Conservation (phyloP, 2,797 vertebrate genomes). For the Pempheris klunzingeri region DNA sequence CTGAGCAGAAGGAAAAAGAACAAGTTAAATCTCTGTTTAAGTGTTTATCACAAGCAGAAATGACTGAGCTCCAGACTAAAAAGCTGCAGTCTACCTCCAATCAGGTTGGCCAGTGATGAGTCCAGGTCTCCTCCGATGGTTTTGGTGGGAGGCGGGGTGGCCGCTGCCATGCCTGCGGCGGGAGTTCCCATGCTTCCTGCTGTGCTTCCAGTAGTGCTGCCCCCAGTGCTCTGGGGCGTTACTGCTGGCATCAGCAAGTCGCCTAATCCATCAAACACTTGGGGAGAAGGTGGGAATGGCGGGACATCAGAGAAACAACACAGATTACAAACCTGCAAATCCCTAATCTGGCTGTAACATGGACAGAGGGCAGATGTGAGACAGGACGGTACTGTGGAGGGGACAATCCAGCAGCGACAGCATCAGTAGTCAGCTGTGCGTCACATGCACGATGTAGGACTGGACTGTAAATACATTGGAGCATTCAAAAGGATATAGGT, state of each 20-base stretch:
- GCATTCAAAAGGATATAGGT: slow-evolving; percentile 39
- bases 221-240: slow-evolving; percentile 92
- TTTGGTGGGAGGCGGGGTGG: slow-evolving; percentile 87
- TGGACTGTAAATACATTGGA: slow-evolving; percentile 4
- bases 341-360: slow-evolving; percentile 35
- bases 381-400: slow-evolving; percentile 29
- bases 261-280: slow-evolving; percentile 97
- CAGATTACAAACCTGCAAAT: slow-evolving; percentile 56
- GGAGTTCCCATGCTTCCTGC: slow-evolving; percentile 78
- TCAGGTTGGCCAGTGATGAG: slow-evolving; percentile 95
- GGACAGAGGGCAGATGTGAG: slow-evolving; percentile 35
- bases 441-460: slow-evolving; percentile 46
- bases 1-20: slow-evolving; percentile 74
- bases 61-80: not conserved
- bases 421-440: slow-evolving; percentile 42
- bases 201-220: slow-evolving; percentile 81
- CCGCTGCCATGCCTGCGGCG: slow-evolving; percentile 51
- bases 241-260: slow-evolving; percentile 97
- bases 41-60: not conserved
- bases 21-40: not conserved
- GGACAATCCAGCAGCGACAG: slow-evolving; percentile 43
- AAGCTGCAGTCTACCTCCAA: slow-evolving; percentile 89
- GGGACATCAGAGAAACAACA: slow-evolving; percentile 54
- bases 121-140: slow-evolving; percentile 94
- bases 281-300: slow-evolving; percentile 24